Conservation (phyloP, 2,797 vertebrate genomes). For the Leuciscus waleckii region DNA sequence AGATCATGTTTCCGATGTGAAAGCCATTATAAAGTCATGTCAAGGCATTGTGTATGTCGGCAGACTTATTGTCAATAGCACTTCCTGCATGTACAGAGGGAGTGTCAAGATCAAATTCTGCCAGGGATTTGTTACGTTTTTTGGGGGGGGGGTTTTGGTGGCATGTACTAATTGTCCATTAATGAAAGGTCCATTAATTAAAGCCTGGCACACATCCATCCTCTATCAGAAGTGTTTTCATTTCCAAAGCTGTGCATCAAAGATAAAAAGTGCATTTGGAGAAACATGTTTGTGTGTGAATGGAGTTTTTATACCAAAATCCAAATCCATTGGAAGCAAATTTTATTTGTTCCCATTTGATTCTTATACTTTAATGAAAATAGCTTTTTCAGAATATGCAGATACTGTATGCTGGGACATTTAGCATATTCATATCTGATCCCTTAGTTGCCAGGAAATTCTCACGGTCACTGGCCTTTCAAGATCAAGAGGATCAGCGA, state of each 20-base stretch:
- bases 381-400: not conserved
- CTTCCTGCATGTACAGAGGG: slow-evolving; percentile 19
- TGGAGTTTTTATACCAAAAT: not conserved
- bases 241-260: slow-evolving; percentile 1
- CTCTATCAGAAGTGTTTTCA: not conserved
- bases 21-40: slow-evolving; percentile 14
- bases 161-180: too few relatives aligned
- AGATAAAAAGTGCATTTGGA: slow-evolving; percentile 6
- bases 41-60: slow-evolving; percentile 23
- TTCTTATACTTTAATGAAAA: not conserved
- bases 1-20: slow-evolving; percentile 26
- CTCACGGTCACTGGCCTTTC: not conserved
- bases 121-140: slow-evolving; percentile 20
- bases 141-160: too few relatives aligned
- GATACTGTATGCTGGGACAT: not conserved
- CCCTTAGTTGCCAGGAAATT: slow-evolving; percentile 18
- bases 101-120: slow-evolving; percentile 38
- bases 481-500: slow-evolving; percentile 7
- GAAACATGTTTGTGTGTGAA: not conserved
- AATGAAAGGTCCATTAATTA: not conserved
- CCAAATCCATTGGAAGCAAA: not conserved
- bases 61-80: not conserved
- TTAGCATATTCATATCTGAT: slow-evolving; percentile 13
- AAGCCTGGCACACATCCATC: not conserved
- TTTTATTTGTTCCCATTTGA: not conserved